phyloP scores from a whole-genome alignment of 2,113 vertebrate species.

The Poeciliopsis turrubarensis region DNA sequence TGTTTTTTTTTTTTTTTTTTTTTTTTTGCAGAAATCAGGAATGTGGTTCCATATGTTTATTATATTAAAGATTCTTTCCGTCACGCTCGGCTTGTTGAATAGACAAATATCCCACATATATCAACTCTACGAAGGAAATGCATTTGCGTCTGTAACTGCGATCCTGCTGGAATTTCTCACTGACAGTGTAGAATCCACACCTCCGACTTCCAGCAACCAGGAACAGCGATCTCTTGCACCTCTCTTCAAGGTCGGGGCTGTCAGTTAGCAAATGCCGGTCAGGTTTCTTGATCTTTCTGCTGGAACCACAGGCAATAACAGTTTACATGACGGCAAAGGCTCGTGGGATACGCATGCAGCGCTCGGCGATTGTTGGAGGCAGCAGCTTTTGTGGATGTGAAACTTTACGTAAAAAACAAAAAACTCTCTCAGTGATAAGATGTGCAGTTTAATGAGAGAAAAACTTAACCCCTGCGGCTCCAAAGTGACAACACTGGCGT shows the following conservation, averaged over 20 bases:
- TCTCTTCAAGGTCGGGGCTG: slow-evolving; percentile 32
- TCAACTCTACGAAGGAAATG: slow-evolving; percentile 29
- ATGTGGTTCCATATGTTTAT: slow-evolving; percentile 5
- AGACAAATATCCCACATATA: background rate
- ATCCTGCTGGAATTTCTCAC: slow-evolving; percentile 67
- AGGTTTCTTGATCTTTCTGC: slow-evolving; percentile 4
- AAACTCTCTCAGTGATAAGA: background rate
- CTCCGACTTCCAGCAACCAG: slow-evolving; percentile 62
- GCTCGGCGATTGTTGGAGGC: background rate
- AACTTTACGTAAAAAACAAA: too few relatives aligned
- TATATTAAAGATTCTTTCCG: slow-evolving; percentile 6
- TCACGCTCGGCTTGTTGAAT: background rate
- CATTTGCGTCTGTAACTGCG: slow-evolving; percentile 24
- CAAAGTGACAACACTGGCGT: too few relatives aligned
- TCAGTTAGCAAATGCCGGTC: slow-evolving; percentile 7
- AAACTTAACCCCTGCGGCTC: background rate
- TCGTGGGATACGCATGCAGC: background rate
- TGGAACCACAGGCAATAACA: background rate
- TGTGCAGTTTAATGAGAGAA: background rate
- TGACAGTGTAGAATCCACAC: slow-evolving; percentile 65
- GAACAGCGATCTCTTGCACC: slow-evolving; percentile 62
- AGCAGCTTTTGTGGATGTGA: background rate
- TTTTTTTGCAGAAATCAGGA: slow-evolving; percentile 1
- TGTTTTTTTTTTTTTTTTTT: background rate
- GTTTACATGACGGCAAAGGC: background rate